Evolutionary conservation across 2,888 invertebrate genomes (phyloP).

Genomic region (Hypena proboscidalis): DNA sequence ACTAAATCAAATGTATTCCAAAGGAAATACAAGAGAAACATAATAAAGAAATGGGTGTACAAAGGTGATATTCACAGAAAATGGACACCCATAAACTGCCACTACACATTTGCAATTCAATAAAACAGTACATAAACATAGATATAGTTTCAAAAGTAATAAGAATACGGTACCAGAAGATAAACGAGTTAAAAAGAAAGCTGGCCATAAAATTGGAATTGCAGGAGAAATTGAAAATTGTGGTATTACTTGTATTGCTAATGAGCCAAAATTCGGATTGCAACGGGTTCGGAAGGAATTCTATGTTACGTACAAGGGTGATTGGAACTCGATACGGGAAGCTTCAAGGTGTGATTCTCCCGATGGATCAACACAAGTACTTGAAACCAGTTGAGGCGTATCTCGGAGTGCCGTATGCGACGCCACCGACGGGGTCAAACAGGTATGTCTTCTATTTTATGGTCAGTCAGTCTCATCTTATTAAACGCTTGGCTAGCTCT

Average conservation of each 20-base stretch:
- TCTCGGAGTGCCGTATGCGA: conserved; percentile 94
- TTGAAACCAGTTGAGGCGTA: conserved; percentile 92
- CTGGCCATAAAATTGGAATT: conserved; percentile 49
- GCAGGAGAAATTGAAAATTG: conserved; percentile 59
- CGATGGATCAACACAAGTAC: conserved; percentile 91
- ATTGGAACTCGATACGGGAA: conserved; percentile 94
- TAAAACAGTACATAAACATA: conserved; percentile 71
- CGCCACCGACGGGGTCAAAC: conserved; percentile 92
- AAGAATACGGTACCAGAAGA: conserved; percentile 31
- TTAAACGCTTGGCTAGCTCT: conserved; percentile 37
- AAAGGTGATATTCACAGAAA: conserved; percentile 80
- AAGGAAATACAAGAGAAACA: conserved; percentile 40
- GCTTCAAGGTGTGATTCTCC: conserved; percentile 91
- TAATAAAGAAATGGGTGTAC: conserved; percentile 73
- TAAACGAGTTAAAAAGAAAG: conserved; percentile 41
- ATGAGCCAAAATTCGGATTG: conserved; percentile 67
- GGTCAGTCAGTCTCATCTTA: conserved; percentile 37
- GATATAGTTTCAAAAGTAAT: conserved; percentile 39
- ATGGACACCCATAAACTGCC: conserved; percentile 79
- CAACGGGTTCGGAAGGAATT: conserved; percentile 84
- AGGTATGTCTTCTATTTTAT: conserved; percentile 79
- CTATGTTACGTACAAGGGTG: conserved; percentile 91
- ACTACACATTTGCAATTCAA: conserved; percentile 80
- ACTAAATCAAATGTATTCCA: conserved; percentile 44
- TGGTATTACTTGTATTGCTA: conserved; percentile 65